phyloP scores from a whole-genome alignment of 2,888 invertebrate genomes.

The Nephrotoma appendiculata region DNA sequence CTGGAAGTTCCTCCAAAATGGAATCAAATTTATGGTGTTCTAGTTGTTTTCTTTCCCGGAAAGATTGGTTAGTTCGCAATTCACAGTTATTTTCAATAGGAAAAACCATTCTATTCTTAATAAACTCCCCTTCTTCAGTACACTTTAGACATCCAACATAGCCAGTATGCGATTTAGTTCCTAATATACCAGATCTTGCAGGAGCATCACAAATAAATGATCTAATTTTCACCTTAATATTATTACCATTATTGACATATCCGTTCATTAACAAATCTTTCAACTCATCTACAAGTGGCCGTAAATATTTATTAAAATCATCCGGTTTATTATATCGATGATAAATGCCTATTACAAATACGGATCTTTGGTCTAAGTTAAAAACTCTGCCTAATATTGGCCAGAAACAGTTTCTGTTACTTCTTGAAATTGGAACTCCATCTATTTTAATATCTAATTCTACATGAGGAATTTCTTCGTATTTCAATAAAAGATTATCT shows the following conservation, averaged over 20 bases:
- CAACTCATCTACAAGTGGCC: not conserved
- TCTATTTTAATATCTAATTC: slow-evolving; percentile 8
- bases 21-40: slow-evolving; percentile 13
- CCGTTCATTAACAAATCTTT: not conserved
- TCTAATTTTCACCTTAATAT: slow-evolving; percentile 2
- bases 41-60: slow-evolving; percentile 9
- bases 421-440: slow-evolving; percentile 8
- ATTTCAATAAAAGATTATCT: not conserved
- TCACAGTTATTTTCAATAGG: slow-evolving; percentile 1
- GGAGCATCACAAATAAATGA: slow-evolving; percentile 10
- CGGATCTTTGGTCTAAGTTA: not conserved
- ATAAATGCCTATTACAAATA: not conserved
- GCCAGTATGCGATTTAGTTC: not conserved
- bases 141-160: slow-evolving; percentile 5
- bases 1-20: slow-evolving; percentile 11
- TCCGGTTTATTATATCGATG: not conserved
- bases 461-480: not conserved
- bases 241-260: not conserved
- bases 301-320: not conserved
- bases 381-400: not conserved
- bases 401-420: slow-evolving; percentile 4
- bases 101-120: slow-evolving; percentile 10
- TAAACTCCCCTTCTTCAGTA: slow-evolving; percentile 10
- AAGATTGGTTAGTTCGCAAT: slow-evolving; percentile 5
- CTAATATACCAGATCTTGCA: slow-evolving; percentile 7